Evolutionary conservation across 2,113 vertebrate species (phyloP).

Genomic region (Menura novaehollandiae): DNA sequence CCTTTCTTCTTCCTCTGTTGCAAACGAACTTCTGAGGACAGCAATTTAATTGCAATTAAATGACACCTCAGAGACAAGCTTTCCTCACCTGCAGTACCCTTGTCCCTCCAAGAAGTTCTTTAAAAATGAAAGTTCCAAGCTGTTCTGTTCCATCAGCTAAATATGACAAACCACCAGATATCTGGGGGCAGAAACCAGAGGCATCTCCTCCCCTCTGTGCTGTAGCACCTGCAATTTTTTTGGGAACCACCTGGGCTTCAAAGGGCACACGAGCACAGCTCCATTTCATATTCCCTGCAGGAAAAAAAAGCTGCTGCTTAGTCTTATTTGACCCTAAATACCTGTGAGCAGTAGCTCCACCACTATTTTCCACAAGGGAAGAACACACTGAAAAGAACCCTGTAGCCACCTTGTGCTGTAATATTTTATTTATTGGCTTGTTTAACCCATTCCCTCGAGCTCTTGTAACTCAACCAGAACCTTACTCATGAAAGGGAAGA

Average conservation of each 20-base stretch:
- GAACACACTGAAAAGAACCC: not conserved
- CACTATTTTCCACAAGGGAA: not conserved
- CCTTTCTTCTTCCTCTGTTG: not conserved
- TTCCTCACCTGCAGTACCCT: not conserved
- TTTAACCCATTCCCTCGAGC: conserved; percentile 18
- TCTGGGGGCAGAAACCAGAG: not conserved
- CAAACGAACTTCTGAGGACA: not conserved
- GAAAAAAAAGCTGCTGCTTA: not conserved
- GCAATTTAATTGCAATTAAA: not conserved
- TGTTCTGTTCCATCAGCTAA: not conserved
- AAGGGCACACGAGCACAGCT: not conserved
- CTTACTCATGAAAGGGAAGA: not conserved
- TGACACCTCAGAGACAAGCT: not conserved
- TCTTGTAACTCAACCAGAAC: conserved; percentile 12
- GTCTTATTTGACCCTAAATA: not conserved
- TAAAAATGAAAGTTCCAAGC: not conserved
- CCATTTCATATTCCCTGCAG: not conserved
- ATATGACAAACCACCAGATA: not conserved
- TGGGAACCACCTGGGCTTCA: not conserved
- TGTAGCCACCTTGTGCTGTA: not conserved
- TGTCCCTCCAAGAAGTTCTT: not conserved
- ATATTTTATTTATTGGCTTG: conserved; percentile 23
- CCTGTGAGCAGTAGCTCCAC: not conserved
- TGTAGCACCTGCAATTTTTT: not conserved
- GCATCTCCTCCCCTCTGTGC: rapidly evolving